A percentile compares a stretch with the other conserved stretches of the same genome.
Conservation (phyloP, 2,888 invertebrate species). For the Polydrusus pterygomalis region DNA sequence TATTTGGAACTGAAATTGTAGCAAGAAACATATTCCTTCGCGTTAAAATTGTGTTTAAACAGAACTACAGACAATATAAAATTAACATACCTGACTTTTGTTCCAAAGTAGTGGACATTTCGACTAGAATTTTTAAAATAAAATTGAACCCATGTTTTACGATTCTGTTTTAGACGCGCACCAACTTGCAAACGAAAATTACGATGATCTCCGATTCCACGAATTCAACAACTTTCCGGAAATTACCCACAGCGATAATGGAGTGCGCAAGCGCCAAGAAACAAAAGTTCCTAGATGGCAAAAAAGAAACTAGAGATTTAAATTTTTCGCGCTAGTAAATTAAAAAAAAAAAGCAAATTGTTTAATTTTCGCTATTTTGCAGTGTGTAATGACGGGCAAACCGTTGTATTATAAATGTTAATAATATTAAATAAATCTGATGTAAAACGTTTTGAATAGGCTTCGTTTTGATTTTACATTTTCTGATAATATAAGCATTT, state of each 20-base stretch:
- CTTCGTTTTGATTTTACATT: no score
- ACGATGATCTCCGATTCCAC: constrained; percentile 8
- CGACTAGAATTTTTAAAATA: constrained; percentile 53
- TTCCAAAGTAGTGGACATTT: constrained; percentile 59
- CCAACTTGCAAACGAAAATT: constrained; percentile 58
- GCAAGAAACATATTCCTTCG: not conserved
- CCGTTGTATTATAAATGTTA: no score
- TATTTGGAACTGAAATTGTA: not conserved
- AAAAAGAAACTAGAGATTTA: constrained; percentile 2
- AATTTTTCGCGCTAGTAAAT: constrained; percentile 5
- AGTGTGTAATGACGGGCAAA: no score
- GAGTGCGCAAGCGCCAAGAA: constrained; percentile 17
- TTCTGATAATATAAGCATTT: not conserved
- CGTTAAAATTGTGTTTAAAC: not conserved
- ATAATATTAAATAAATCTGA: no score
- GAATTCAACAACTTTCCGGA: constrained; percentile 57
- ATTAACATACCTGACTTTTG: constrained; percentile 57
- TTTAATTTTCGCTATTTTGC: no score
- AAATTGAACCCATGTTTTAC: constrained; percentile 1
- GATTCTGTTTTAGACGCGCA: constrained; percentile 53
- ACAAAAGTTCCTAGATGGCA: not conserved
- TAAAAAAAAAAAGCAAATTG: not conserved
- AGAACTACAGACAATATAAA: constrained; percentile 20
- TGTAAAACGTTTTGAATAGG: no score
- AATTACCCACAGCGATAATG: constrained; percentile 45